Base-by-base conservation (phyloP, 2,797 vertebrate genomes). In the Myiothlypis coronata region DNA sequence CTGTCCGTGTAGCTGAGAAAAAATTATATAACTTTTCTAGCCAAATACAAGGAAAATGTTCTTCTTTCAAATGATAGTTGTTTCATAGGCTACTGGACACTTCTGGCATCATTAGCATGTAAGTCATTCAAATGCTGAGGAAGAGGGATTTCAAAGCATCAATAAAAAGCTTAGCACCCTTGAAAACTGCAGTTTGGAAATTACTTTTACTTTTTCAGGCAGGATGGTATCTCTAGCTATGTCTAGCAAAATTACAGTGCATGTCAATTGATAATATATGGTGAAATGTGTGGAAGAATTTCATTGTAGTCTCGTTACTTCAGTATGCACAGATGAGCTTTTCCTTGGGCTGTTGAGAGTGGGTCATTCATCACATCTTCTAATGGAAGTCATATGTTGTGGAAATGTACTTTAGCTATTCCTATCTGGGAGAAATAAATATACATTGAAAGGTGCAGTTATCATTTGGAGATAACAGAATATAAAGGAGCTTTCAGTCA, bases 311-410 rank as follows among this genome's bases (percentile, higher is more conserved):
- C 60, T 19, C 39, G 14, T 94, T 92, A 56, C 23, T 93, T 94
- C 79, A 81, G 41, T 63, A 47, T 71, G 91, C 57, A 28, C 63
- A 77, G 90, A 96, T 91, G 87, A 95, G 85, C 39, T 94, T 82
- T 88, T 88, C 72, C 61, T 57, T 83, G 63, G 65, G 79, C 79
- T 96, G 61, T 49, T 94, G 92, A 96, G 89, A 96, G 89, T 2
- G 2, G 55, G 87, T 93, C 79, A 91, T 96, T 96, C 92, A 95
- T 96, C 93, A 97, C 85, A 65, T 90, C 84, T 65, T 91, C 76
- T 96, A 91, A 97, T 96, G 87, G 87, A 96, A 97, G n/a, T 96
- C 95, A 91, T 78, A 81, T 96, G 92, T 83, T 83, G 59, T 86
- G 69, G 69, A 95, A 95, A 76, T 78, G 55, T 86, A 68, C 69